Conservation (phyloP, 2,888 invertebrate species). For the Drosophila lutescens region DNA sequence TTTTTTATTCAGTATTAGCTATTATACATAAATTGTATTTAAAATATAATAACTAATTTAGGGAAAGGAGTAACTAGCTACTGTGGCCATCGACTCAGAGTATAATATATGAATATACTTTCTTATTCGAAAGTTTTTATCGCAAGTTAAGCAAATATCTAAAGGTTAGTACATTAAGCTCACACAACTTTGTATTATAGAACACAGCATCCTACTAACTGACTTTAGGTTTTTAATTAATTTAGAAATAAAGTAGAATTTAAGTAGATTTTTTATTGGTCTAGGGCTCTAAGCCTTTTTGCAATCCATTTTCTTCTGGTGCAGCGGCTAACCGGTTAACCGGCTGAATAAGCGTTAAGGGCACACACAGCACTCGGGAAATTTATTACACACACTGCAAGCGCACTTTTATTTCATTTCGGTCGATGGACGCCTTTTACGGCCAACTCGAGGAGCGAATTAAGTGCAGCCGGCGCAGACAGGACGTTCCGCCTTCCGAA, state of each 20-base stretch:
- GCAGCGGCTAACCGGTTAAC: conserved; percentile 3
- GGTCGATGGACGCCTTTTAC: conserved; percentile 57
- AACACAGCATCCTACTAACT: too few relatives aligned
- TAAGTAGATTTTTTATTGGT: neutral
- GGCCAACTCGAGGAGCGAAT: conserved; percentile 69
- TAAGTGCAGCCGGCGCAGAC: conserved; percentile 58
- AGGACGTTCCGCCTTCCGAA: conserved; percentile 23
- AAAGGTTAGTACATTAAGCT: too few relatives aligned
- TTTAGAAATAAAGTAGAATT: neutral
- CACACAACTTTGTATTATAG: too few relatives aligned
- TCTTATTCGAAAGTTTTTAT: too few relatives aligned
- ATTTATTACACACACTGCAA: conserved; percentile 51
- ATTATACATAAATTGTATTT: too few relatives aligned
- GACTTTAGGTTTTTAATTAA: neutral
- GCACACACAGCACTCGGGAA: conserved; percentile 10
- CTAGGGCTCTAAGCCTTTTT: too few relatives aligned
- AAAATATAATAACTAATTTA: too few relatives aligned
- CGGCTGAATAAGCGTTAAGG: conserved; percentile 11
- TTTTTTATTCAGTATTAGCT: too few relatives aligned
- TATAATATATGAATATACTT: too few relatives aligned
- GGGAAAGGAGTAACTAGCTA: too few relatives aligned
- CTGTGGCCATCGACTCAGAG: too few relatives aligned
- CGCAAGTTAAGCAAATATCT: too few relatives aligned
- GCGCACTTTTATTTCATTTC: conserved; percentile 47
- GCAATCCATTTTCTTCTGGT: neutral